phyloP scores from a whole-genome alignment of 2,888 invertebrate genomes.

The Mesodorylaimus sp. region DNA sequence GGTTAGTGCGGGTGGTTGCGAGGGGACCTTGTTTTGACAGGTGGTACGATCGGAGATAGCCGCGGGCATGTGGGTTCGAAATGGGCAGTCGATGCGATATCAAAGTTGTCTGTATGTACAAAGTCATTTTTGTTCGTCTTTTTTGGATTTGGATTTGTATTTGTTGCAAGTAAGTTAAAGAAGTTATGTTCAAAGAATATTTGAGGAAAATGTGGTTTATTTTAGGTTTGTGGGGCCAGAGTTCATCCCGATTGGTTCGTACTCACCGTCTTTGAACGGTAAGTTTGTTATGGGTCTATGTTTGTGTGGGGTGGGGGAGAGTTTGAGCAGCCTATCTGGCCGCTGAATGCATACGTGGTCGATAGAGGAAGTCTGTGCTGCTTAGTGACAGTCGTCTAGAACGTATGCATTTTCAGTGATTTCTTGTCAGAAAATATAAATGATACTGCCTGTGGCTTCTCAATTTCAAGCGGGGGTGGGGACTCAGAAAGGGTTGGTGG shows the following conservation, averaged over 20 bases:
- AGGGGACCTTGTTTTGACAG: no score
- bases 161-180: constrained; percentile 49
- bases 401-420: no score
- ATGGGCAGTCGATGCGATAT: constrained; percentile 91
- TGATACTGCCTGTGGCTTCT: no score
- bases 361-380: background rate
- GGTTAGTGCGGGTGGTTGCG: no score
- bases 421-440: no score
- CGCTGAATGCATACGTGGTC: no score
- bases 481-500: no score
- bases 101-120: constrained; percentile 98
- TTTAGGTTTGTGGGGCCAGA: constrained; percentile 58
- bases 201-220: background rate
- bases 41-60: constrained; percentile 85
- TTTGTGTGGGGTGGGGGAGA: background rate
- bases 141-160: constrained; percentile 91
- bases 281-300: constrained; percentile 28
- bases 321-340: no score
- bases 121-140: constrained; percentile 93
- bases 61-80: constrained; percentile 82
- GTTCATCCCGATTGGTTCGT: constrained; percentile 63
- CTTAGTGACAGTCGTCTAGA: no score
- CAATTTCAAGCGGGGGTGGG: no score
- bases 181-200: background rate
- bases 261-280: constrained; percentile 69